Evolutionary conservation across 2,113 vertebrate species (phyloP).

Genomic region (Columba livia): DNA sequence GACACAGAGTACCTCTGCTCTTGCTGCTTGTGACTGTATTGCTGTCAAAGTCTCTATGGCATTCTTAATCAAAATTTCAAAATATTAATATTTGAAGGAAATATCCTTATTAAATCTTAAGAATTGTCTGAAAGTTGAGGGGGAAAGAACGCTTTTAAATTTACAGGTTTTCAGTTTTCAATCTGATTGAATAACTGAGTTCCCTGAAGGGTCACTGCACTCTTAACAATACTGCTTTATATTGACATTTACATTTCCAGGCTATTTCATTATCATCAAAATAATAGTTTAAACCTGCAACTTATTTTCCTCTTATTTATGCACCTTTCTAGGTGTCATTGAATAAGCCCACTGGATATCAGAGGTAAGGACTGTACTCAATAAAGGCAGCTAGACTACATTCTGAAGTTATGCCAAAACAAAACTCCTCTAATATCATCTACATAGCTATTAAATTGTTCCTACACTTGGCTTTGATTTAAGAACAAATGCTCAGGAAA

Average conservation of each 20-base stretch:
- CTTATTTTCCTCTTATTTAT: neutral
- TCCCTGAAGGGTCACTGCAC: neutral
- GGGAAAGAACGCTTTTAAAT: neutral
- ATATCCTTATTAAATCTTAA: neutral
- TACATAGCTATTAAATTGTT: neutral
- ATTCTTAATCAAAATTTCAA: neutral
- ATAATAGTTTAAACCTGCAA: neutral
- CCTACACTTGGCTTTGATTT: neutral
- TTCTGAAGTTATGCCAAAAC: neutral
- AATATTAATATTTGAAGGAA: neutral
- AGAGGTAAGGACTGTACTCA: neutral
- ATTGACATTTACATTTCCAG: neutral
- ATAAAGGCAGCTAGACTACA: neutral
- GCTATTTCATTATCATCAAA: neutral
- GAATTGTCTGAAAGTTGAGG: neutral
- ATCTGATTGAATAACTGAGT: neutral
- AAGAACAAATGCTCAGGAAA: neutral
- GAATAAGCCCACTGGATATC: neutral
- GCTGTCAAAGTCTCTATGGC: neutral
- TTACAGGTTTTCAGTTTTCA: neutral
- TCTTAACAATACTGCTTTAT: neutral
- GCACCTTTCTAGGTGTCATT: neutral
- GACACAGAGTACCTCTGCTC: neutral
- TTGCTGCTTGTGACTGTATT: neutral
- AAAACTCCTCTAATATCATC: neutral